Percentiles rank a stretch among this genome's conserved stretches.
These are phyloP conservation scores for Gymnocheta viridis DNA, from an alignment of 2,888 invertebrate genomes.

Conservation along the genomic window DNA sequence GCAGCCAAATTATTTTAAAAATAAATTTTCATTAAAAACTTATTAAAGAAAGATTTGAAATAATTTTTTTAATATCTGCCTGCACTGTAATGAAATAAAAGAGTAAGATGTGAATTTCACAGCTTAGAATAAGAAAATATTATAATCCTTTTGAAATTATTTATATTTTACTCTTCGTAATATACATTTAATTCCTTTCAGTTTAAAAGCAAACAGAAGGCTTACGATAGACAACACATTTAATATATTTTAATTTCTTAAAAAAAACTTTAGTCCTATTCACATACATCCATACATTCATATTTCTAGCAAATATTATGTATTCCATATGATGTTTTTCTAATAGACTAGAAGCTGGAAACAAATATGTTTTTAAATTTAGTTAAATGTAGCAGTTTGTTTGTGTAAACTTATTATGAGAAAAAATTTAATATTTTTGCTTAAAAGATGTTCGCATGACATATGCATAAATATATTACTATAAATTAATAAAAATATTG, in stretches of 20 bases:
- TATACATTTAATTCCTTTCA: neutral
- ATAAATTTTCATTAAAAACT: neutral
- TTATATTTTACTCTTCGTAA: neutral
- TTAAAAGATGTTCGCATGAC: neutral
- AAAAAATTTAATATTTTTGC: neutral
- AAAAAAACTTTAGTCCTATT: neutral
- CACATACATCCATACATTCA: too few species aligned
- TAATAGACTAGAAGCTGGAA: neutral
- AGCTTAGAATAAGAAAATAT: neutral
- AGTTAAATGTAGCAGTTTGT: neutral
- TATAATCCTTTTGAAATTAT: neutral
- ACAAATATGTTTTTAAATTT: neutral
- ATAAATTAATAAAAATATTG: slow-evolving; percentile 13
- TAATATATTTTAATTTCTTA: neutral
- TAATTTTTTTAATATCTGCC: neutral
- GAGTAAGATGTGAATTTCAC: neutral
- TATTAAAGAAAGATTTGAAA: neutral
- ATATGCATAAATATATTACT: slow-evolving; percentile 2
- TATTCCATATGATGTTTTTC: neutral
- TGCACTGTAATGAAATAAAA: neutral
- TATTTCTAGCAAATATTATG: neutral
- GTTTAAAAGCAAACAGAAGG: neutral
- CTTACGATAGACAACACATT: neutral
- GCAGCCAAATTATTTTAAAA: neutral
- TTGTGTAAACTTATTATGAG: neutral